Base-by-base conservation (phyloP, 1,140 invertebrate genomes). In the Babylonia areolata region DNA sequence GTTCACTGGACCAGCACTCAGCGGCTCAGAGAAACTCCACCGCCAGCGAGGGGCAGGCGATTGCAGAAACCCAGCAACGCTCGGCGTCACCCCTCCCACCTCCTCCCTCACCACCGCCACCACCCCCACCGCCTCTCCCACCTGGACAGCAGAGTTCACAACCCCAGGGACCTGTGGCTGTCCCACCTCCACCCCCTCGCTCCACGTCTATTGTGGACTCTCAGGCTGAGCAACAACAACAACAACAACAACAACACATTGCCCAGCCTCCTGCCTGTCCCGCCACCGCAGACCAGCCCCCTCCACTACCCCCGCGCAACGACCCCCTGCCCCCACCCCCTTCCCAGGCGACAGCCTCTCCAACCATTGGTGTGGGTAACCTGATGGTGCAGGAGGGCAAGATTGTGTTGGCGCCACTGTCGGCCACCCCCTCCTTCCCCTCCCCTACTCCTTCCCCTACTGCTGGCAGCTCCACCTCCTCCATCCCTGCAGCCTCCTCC, bases 361-460 rank as follows among this genome's bases (percentile, higher is more conserved):
- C 42, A 3, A n/a, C 28, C 12, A 35, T 35, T 46, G 84, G n/a
- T 31, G 79, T 6, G 0, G 69, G 82, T 35, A 73, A 84, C 51
- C 85, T 88, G 80, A 64, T 80, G 46, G 90, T 91, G 42, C 87
- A 89, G 28, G 89, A 82, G 58, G 90, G 90, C 9, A 88, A 90
- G 82, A 91, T 91, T 28, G 79, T 91, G 64, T 79, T 90, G 40
- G 84, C 54, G 33, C 39, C 77, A 20, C 1, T n/a, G 6, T 37
- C 54, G 31, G 20, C 54, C 35, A 33, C 69, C 33, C 80, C 69
- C 37, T 51, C 78, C 69, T 51, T 37, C 39, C 64, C 39, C 78
- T 42, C 33, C 39, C 31, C 75, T 23, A 78, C 12, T 31, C 69
- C 85, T 12, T 86, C 85, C 37, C 78, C 42, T 81, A 69, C 33